Conservation (phyloP, 2,888 invertebrate species). For the Lasioglossum lativentre region DNA sequence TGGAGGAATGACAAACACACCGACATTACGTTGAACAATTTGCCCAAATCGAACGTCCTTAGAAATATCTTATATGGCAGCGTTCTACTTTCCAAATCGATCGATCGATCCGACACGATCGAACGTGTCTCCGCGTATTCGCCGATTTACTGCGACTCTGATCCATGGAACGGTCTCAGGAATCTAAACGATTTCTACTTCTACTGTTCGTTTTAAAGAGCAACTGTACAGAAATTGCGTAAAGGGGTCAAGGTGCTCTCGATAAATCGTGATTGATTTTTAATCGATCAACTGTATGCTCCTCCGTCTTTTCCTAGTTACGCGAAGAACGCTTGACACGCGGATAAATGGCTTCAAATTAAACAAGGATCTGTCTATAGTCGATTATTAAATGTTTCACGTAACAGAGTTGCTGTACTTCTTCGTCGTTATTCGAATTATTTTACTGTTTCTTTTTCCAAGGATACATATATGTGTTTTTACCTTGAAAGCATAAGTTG, state of each 20-base stretch:
- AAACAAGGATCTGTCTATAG: neutral
- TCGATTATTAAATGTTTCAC: neutral
- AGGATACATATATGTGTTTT: neutral
- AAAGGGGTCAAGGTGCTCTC: constrained; percentile 41
- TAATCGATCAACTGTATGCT: neutral
- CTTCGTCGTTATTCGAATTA: neutral
- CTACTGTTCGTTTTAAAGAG: constrained; percentile 20
- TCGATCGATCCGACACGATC: constrained; percentile 21
- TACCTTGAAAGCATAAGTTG: neutral
- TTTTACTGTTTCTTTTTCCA: neutral
- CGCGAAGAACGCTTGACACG: neutral
- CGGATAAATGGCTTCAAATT: neutral
- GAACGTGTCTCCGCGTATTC: neutral
- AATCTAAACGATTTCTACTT: constrained; percentile 11
- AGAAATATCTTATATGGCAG: constrained; percentile 37
- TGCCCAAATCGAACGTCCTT: constrained; percentile 25
- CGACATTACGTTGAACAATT: constrained; percentile 9
- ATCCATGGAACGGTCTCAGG: constrained; percentile 28
- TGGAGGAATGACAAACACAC: constrained; percentile 6
- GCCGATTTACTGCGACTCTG: constrained; percentile 16
- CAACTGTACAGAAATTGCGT: constrained; percentile 11
- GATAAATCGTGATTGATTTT: constrained; percentile 33
- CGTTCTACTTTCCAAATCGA: constrained; percentile 56
- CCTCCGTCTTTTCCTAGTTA: constrained; percentile 9
- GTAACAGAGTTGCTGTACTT: neutral